Evolutionary conservation across 2,888 invertebrate species (phyloP).

Genomic region (Meganola albula): DNA sequence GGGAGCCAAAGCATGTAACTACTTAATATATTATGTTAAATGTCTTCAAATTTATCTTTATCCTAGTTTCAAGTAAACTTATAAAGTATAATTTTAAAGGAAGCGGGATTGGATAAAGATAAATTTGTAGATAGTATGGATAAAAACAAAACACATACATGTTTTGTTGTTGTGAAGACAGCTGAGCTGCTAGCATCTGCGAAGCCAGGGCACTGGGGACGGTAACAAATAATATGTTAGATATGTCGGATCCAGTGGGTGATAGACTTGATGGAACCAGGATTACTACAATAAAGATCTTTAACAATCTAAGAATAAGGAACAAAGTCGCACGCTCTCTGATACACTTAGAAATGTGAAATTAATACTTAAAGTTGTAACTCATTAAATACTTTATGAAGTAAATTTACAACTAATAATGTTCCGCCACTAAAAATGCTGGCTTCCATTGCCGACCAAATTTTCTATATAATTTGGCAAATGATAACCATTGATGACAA

Average conservation of each 20-base stretch:
- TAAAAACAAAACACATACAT: constrained; percentile 86
- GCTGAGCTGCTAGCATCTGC: constrained; percentile 96
- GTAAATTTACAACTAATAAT: no score
- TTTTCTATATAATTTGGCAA: no score
- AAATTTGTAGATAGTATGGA: constrained; percentile 54
- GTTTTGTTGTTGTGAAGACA: constrained; percentile 94
- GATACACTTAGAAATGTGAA: no score
- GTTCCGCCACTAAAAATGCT: no score
- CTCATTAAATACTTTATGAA: no score
- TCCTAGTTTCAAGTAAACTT: constrained; percentile 17
- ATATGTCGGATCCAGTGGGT: constrained; percentile 45
- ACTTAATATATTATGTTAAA: constrained; percentile 62
- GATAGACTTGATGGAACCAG: constrained; percentile 29
- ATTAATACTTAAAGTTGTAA: no score
- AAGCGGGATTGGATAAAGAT: constrained; percentile 29
- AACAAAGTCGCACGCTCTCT: constrained; percentile 64
- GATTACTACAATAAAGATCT: constrained; percentile 28
- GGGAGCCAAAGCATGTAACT: constrained; percentile 69
- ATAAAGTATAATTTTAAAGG: constrained; percentile 2
- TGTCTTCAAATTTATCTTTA: constrained; percentile 62
- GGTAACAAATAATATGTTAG: constrained; percentile 75
- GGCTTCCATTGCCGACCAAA: no score
- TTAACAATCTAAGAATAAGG: constrained; percentile 22
- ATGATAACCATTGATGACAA: no score
- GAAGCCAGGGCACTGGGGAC: constrained; percentile 97